Evolutionary conservation across 2,888 invertebrate genomes (phyloP).

Genomic region (Apodemia mormo): DNA sequence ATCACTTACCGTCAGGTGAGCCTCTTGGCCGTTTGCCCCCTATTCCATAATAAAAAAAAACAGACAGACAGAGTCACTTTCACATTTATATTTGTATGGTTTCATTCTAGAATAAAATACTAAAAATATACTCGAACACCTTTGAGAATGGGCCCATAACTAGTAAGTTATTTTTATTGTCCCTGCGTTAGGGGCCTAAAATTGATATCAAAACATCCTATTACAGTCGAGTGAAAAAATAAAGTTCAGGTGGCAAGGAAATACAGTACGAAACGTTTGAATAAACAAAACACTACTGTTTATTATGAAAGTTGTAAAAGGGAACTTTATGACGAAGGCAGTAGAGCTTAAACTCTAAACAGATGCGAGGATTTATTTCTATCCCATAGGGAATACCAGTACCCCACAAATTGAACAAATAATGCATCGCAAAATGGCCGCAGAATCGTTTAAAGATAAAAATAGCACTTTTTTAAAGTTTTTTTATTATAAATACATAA

Average conservation of each 20-base stretch:
- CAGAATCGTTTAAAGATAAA: conserved; percentile 50
- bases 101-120: too few species aligned
- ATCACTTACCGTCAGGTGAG: too few species aligned
- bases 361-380: not conserved
- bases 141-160: too few species aligned
- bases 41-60: too few species aligned
- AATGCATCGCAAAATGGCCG: conserved; percentile 73
- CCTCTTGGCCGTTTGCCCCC: too few species aligned
- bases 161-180: too few species aligned
- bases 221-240: conserved; percentile 13
- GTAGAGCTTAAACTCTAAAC: not conserved
- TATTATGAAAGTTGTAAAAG: conserved; percentile 44
- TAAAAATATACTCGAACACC: too few species aligned
- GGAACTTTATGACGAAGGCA: not conserved
- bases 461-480: conserved; percentile 52
- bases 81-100: too few species aligned
- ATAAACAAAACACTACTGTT: conserved; percentile 28
- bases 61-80: too few species aligned
- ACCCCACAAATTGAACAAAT: conserved; percentile 69
- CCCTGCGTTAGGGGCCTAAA: not conserved
- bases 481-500: not conserved
- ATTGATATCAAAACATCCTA: conserved; percentile 6
- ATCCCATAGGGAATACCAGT: conserved; percentile 54
- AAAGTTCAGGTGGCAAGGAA: conserved; percentile 7
- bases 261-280: not conserved